Evolutionary conservation across 2,113 vertebrate genomes (phyloP).

Genomic region (Hypocryptadius cinnamomeus): DNA sequence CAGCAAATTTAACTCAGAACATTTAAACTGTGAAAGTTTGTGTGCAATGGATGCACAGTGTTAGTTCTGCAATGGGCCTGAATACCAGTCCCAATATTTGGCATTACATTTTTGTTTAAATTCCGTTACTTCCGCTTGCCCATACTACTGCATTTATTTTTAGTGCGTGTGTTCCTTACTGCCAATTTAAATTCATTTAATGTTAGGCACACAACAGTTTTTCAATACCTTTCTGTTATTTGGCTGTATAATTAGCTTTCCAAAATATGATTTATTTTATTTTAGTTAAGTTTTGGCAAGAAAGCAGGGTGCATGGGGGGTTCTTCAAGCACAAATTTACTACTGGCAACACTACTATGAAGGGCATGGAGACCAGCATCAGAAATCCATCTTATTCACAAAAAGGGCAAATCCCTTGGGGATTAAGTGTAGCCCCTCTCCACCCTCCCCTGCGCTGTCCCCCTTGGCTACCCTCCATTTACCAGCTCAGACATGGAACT

Average conservation of each 20-base stretch:
- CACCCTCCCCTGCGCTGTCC: not conserved
- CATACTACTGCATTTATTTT: slow-evolving; percentile 3
- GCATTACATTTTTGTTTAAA: slow-evolving; percentile 29
- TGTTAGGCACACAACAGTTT: slow-evolving; percentile 15
- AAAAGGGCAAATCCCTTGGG: not conserved
- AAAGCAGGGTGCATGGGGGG: not conserved
- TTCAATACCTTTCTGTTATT: slow-evolving; percentile 57
- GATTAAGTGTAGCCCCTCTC: not conserved
- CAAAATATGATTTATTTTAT: slow-evolving; percentile 58
- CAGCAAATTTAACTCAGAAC: not conserved
- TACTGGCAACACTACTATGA: not conserved
- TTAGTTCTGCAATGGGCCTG: not conserved
- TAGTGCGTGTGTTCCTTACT: not conserved
- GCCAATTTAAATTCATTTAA: slow-evolving; percentile 48
- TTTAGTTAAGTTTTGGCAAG: slow-evolving; percentile 33
- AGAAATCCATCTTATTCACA: slow-evolving; percentile 36
- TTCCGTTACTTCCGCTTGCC: slow-evolving; percentile 14
- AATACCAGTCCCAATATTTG: not conserved
- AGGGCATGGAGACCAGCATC: not conserved
- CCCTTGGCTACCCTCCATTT: not conserved
- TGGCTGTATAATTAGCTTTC: slow-evolving; percentile 43
- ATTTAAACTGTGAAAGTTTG: not conserved
- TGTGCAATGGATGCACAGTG: not conserved
- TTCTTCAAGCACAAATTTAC: slow-evolving; percentile 32
- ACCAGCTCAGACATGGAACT: not conserved